Conservation (phyloP, 2,888 invertebrate species). For the Hofmannophila pseudospretella region DNA sequence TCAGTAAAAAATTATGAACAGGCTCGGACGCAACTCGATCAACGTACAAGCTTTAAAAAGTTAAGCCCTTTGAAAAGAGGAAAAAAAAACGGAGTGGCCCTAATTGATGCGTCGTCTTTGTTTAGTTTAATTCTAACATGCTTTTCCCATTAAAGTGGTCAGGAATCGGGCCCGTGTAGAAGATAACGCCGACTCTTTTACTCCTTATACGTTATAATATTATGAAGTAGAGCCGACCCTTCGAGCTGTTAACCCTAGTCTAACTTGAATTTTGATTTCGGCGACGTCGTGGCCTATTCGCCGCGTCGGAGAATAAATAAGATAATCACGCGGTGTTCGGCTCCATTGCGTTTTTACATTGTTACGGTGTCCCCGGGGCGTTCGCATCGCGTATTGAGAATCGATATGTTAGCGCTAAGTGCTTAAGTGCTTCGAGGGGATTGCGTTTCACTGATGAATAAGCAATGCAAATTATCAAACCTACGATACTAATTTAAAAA, state of each 20-base stretch:
- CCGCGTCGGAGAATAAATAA: constrained; percentile 55
- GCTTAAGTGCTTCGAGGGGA: constrained; percentile 73
- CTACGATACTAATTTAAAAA: no score
- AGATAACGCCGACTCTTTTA: constrained; percentile 75
- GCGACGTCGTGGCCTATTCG: constrained; percentile 33
- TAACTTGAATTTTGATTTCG: constrained; percentile 47
- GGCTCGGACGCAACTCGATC: constrained; percentile 57
- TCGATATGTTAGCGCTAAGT: constrained; percentile 74
- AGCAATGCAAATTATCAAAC: constrained; percentile 45
- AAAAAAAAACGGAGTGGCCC: constrained; percentile 61
- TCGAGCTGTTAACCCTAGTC: constrained; percentile 58
- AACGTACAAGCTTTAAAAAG: constrained; percentile 68
- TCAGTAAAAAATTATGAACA: constrained; percentile 67
- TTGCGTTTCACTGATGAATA: constrained; percentile 65
- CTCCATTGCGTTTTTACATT: constrained; percentile 66
- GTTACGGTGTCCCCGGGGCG: constrained; percentile 64
- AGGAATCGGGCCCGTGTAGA: constrained; percentile 66
- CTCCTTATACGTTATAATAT: constrained; percentile 76
- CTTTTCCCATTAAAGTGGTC: constrained; percentile 79
- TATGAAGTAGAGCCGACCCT: constrained; percentile 54
- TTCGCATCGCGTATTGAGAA: constrained; percentile 56
- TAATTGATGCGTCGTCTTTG: constrained; percentile 79
- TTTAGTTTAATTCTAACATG: constrained; percentile 79
- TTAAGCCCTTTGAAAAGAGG: constrained; percentile 58
- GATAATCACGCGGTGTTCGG: constrained; percentile 54